Conservation (phyloP, 2,797 vertebrate species). For the Leptoclinus maculatus region DNA sequence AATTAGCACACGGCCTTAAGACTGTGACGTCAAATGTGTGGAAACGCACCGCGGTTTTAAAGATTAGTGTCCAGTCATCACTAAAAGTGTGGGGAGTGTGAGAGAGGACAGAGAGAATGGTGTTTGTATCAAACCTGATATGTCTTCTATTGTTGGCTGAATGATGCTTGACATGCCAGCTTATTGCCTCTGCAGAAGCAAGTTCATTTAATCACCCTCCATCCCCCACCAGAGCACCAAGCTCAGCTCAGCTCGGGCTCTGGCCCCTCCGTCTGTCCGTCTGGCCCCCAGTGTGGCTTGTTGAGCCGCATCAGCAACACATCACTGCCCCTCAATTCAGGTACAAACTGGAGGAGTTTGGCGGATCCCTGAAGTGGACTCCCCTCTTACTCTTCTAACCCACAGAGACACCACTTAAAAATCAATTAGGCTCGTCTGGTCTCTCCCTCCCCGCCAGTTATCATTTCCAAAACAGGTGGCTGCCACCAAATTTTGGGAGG, state of each 20-base stretch:
- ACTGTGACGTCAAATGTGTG: background rate
- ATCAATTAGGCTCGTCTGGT: constrained; percentile 82
- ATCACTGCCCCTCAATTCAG: constrained; percentile 79
- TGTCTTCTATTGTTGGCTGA: constrained; percentile 65
- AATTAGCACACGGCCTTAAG: background rate
- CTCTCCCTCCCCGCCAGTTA: constrained; percentile 17
- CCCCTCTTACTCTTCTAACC: constrained; percentile 66
- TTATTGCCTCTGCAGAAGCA: constrained; percentile 74
- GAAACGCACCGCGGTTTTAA: background rate
- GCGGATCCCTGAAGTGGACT: constrained; percentile 73
- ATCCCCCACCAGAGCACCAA: constrained; percentile 29
- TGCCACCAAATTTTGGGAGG: constrained; percentile 10
- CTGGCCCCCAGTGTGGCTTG: constrained; percentile 69
- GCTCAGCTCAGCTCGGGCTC: constrained; percentile 40
- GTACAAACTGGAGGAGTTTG: constrained; percentile 78
- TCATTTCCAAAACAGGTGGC: constrained; percentile 50
- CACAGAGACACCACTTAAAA: constrained; percentile 85
- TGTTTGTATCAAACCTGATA: constrained; percentile 50
- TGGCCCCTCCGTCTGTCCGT: constrained; percentile 55
- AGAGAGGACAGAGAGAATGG: constrained; percentile 5
- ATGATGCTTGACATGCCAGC: constrained; percentile 77
- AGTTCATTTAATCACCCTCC: constrained; percentile 72
- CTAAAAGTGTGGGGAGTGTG: background rate
- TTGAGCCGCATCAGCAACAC: constrained; percentile 80
- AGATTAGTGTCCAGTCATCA: background rate